Evolutionary conservation across 1,140 invertebrate genomes (phyloP).

Genomic region (Ceratosolen solmsi): DNA sequence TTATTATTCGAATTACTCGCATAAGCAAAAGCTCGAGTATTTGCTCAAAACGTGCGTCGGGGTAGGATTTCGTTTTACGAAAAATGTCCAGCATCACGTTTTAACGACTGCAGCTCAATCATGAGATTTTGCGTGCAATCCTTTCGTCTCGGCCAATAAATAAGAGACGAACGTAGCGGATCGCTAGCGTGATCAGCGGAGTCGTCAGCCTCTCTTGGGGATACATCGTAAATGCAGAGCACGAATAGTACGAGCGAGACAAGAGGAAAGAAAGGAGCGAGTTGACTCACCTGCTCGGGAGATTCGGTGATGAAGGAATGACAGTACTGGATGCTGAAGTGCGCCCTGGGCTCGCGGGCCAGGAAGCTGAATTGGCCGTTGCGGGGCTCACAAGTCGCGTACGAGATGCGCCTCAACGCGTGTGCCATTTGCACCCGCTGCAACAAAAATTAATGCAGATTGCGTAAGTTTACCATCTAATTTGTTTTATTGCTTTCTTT

Average conservation of each 20-base stretch:
- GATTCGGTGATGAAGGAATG: slow-evolving; percentile 87
- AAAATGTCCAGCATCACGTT: neutral
- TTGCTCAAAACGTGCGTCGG: no score
- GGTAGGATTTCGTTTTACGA: neutral
- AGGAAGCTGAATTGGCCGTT: slow-evolving; percentile 88
- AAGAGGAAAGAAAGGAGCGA: neutral
- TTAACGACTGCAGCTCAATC: neutral
- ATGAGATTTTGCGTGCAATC: slow-evolving; percentile 1
- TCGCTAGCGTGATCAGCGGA: neutral
- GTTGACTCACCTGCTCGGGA: slow-evolving; percentile 81
- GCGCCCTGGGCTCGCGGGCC: slow-evolving; percentile 84
- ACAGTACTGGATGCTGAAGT: slow-evolving; percentile 85
- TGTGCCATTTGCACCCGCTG: slow-evolving; percentile 90
- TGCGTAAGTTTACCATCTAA: neutral
- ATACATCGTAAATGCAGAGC: neutral
- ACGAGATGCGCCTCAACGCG: slow-evolving; percentile 88
- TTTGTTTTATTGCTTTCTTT: neutral
- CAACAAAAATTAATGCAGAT: slow-evolving; percentile 60
- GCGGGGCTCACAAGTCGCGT: slow-evolving; percentile 88
- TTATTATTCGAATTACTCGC: no score
- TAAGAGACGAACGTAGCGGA: neutral
- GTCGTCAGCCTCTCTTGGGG: neutral
- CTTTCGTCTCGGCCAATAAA: neutral
- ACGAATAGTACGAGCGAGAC: slow-evolving; percentile 14
- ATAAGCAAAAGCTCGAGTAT: no score